Evolutionary conservation across 1,140 invertebrate genomes (phyloP).

Genomic region (Myzus persicae): DNA sequence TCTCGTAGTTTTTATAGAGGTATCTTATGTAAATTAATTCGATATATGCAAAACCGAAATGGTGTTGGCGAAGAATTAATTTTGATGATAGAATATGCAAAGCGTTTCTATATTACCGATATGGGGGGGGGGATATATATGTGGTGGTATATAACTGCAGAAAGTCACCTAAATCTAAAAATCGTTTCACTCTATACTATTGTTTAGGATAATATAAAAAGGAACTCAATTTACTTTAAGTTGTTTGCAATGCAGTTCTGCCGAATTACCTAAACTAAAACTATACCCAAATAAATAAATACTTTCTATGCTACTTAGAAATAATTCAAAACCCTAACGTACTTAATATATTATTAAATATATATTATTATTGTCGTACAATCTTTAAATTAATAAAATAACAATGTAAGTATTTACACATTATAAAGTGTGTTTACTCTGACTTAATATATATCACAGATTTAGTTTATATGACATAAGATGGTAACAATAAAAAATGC

Average conservation of each 20-base stretch:
- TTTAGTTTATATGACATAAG: background rate
- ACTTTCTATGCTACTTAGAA: background rate
- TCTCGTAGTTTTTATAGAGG: background rate
- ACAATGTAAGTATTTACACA: no score
- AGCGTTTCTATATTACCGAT: background rate
- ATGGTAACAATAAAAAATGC: background rate
- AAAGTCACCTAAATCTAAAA: background rate
- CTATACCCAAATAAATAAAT: background rate
- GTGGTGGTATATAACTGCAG: background rate
- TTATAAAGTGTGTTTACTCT: background rate
- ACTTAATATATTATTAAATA: background rate
- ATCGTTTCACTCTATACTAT: background rate
- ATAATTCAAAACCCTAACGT: background rate
- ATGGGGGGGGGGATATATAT: background rate
- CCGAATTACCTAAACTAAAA: background rate
- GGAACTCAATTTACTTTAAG: background rate
- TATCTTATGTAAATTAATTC: slow-evolving; percentile 46
- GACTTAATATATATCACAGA: background rate
- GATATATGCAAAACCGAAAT: slow-evolving; percentile 18
- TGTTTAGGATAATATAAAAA: background rate
- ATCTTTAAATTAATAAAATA: no score
- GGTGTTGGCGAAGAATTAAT: background rate
- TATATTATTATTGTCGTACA: background rate
- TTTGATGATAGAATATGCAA: background rate
- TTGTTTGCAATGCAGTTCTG: background rate